Evolutionary conservation across 1,140 invertebrate genomes (phyloP).

Genomic region (Hyles vespertilio): DNA sequence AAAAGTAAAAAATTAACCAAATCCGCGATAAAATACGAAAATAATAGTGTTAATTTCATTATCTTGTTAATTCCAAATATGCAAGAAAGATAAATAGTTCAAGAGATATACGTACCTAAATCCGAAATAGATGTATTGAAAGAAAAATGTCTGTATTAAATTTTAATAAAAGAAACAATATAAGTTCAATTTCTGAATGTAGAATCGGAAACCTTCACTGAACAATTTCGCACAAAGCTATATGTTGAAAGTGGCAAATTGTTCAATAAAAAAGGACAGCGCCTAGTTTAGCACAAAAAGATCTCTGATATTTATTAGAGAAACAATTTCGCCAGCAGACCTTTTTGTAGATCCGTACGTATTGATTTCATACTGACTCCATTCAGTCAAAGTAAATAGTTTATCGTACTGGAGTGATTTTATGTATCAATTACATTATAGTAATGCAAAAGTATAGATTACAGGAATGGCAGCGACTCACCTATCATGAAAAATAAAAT

Average conservation of each 20-base stretch:
- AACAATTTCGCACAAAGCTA: constrained; percentile 1
- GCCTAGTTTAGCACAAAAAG: not conserved
- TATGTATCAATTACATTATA: too few relatives aligned
- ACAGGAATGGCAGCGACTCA: too few relatives aligned
- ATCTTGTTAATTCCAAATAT: too few relatives aligned
- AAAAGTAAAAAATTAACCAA: too few relatives aligned
- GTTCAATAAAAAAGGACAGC: not conserved
- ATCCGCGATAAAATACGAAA: too few relatives aligned
- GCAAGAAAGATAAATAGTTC: too few relatives aligned
- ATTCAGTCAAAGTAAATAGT: not conserved
- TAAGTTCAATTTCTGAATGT: not conserved
- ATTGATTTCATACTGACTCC: not conserved
- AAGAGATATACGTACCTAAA: too few relatives aligned
- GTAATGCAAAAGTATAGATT: too few relatives aligned
- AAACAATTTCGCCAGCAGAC: not conserved
- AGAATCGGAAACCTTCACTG: not conserved
- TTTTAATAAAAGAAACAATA: not conserved
- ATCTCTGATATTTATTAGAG: not conserved
- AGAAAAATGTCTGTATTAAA: not conserved
- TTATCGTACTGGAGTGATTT: too few relatives aligned
- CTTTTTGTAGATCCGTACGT: not conserved
- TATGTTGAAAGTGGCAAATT: constrained; percentile 1
- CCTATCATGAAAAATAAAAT: too few relatives aligned
- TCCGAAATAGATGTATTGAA: not conserved
- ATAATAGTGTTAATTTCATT: too few relatives aligned